These are phyloP conservation scores for Nasalis larvatus DNA, from an alignment of 2,113 vertebrate genomes.

Conservation along the genomic window DNA sequence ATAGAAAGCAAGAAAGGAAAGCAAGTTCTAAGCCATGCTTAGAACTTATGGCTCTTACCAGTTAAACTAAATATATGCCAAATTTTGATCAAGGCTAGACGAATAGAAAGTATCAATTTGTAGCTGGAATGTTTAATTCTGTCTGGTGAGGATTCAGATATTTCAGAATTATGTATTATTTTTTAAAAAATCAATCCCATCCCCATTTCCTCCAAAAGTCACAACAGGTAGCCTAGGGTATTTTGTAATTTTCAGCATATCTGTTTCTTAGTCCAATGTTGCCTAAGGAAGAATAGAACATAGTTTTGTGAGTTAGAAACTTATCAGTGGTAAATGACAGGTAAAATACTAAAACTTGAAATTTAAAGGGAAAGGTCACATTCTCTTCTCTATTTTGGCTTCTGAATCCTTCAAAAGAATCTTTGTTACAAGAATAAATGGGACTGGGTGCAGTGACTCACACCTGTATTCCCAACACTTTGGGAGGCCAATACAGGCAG, in stretches of 20 bases:
- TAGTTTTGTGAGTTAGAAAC: not conserved
- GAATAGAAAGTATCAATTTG: not conserved
- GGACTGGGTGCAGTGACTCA: too few species aligned
- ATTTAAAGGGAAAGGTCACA: not conserved
- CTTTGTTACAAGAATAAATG: not conserved
- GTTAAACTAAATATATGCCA: not conserved
- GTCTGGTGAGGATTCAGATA: not conserved
- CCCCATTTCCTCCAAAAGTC: not conserved
- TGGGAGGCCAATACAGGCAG: too few species aligned
- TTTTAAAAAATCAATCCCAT: not conserved
- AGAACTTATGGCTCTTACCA: not conserved
- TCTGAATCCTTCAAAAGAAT: conserved; percentile 27
- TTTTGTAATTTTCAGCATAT: not conserved
- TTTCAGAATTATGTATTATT: conserved; percentile 35
- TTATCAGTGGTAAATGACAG: not conserved
- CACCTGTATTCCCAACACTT: too few species aligned
- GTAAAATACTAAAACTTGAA: conserved; percentile 27
- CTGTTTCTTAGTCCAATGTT: not conserved
- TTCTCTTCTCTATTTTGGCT: not conserved
- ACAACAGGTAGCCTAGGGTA: not conserved
- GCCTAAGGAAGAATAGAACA: not conserved
- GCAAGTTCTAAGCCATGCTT: not conserved
- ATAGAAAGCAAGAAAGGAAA: not conserved
- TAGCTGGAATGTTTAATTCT: conserved; percentile 37
- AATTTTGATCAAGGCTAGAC: not conserved